A percentile compares a stretch with the other conserved stretches of the same genome.
Evolutionary conservation across 2,888 invertebrate species (phyloP).

Genomic region (Agrochola lychnidis): DNA sequence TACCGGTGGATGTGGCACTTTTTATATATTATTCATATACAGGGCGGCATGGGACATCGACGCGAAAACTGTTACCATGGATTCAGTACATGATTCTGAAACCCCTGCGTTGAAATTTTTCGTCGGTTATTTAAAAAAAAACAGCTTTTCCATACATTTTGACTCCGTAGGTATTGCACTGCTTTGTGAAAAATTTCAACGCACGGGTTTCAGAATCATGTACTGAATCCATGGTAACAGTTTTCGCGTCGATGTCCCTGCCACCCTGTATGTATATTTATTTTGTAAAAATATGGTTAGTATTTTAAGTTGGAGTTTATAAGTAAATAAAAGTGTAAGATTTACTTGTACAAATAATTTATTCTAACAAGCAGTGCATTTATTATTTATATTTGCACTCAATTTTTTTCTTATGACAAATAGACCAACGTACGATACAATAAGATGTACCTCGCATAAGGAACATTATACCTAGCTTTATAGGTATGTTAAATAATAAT

Average conservation of each 20-base stretch:
- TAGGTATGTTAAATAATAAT: neutral
- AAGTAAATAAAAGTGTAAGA: neutral
- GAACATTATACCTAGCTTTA: neutral
- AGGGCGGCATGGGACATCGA: too few relatives aligned
- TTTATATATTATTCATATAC: neutral
- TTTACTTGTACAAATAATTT: slow-evolving; percentile 22
- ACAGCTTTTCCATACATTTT: too few relatives aligned
- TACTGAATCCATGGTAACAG: too few relatives aligned
- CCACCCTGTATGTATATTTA: neutral
- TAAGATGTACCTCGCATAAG: slow-evolving; percentile 32
- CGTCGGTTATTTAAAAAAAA: too few relatives aligned
- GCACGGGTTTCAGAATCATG: too few relatives aligned
- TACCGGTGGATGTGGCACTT: neutral
- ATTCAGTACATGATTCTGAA: too few relatives aligned
- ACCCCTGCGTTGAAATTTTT: too few relatives aligned
- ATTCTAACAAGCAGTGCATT: slow-evolving; percentile 30
- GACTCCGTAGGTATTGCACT: too few relatives aligned
- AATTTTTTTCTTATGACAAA: slow-evolving; percentile 45
- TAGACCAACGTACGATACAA: slow-evolving; percentile 16
- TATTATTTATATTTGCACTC: slow-evolving; percentile 29
- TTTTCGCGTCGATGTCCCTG: too few relatives aligned
- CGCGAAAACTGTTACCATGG: too few relatives aligned
- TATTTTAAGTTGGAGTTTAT: slow-evolving; percentile 13
- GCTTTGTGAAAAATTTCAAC: too few relatives aligned
- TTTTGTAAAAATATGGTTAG: neutral